Evolutionary conservation across 2,888 invertebrate species (phyloP).

Genomic region (Cantharis flavilabris): DNA sequence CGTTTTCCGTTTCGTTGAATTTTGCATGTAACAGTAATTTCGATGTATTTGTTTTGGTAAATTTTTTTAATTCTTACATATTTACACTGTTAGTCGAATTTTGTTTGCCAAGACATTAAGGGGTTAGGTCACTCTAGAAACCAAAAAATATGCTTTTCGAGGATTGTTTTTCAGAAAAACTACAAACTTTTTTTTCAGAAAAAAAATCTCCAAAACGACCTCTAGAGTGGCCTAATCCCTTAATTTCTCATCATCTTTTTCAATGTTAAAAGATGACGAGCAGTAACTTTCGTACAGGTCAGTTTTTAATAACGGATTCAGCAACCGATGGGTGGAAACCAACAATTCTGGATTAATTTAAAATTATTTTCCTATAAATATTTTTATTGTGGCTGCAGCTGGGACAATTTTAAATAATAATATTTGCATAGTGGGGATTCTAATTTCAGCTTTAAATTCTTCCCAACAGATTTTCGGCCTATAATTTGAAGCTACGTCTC

Average conservation of each 20-base stretch:
- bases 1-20: conserved; percentile 27
- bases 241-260: background rate
- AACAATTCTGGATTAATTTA: background rate
- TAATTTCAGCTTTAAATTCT: no score
- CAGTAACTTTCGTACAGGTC: background rate
- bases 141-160: no score
- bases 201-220: no score
- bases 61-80: background rate
- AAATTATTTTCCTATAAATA: no score
- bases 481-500: no score
- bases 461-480: no score
- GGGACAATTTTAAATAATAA: no score
- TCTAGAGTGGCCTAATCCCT: no score
- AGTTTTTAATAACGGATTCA: background rate
- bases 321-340: background rate
- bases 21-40: conserved; percentile 27
- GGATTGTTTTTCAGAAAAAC: no score
- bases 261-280: background rate
- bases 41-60: conserved; percentile 18
- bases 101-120: background rate
- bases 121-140: background rate
- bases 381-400: no score
- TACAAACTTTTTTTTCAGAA: no score
- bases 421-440: no score
- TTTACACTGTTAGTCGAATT: background rate